These are phyloP conservation scores for Pelvicachromis taeniatus DNA, from an alignment of 2,113 vertebrate species.

Conservation along the genomic window DNA sequence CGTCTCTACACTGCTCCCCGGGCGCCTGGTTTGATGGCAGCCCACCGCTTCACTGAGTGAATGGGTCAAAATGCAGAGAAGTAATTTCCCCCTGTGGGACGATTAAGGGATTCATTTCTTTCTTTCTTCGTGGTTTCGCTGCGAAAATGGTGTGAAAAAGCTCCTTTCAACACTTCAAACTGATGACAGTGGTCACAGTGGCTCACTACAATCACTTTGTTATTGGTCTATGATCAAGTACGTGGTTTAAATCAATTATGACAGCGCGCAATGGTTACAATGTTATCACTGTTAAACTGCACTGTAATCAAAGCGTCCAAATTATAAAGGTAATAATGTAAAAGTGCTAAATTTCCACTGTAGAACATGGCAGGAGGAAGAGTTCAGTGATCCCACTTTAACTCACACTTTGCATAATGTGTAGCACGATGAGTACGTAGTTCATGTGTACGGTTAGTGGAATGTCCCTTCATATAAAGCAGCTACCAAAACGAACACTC, in stretches of 20 bases:
- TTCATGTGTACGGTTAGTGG: neutral
- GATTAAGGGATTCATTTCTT: no score
- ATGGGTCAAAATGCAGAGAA: no score
- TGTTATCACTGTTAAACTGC: neutral
- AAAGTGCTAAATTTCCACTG: neutral
- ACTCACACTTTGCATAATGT: neutral
- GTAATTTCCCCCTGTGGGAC: no score
- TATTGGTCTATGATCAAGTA: neutral
- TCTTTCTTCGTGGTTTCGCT: no score
- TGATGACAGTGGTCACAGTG: neutral
- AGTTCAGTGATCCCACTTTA: neutral
- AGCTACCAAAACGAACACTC: neutral
- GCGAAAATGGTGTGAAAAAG: neutral
- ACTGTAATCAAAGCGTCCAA: neutral
- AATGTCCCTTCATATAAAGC: neutral
- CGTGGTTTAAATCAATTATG: neutral
- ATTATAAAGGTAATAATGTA: neutral
- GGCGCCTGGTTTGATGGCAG: no score
- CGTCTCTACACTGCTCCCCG: no score
- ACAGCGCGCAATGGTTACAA: neutral
- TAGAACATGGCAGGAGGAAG: neutral
- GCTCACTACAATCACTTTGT: rapidly evolving
- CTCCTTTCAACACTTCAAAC: neutral
- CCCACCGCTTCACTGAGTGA: no score
- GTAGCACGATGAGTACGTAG: neutral